Conservation (phyloP, 2,797 vertebrate species). For the Crenuchus spilurus region DNA sequence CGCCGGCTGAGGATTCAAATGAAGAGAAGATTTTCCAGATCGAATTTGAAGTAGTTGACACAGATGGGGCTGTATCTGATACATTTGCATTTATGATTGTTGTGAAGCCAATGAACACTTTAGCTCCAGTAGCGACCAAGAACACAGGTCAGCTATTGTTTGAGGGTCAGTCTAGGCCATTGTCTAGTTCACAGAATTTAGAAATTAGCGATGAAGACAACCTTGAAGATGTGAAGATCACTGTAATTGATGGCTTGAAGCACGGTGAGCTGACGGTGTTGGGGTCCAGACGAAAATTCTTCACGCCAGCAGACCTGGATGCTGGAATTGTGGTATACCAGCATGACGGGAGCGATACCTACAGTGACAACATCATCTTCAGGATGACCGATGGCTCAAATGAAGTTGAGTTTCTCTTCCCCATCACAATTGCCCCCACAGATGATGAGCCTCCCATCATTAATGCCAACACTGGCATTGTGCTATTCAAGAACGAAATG, state of each 20-base stretch:
- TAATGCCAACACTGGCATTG: slow-evolving; percentile 82
- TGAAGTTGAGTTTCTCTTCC: slow-evolving; percentile 87
- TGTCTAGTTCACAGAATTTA: slow-evolving; percentile 81
- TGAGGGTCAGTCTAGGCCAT: slow-evolving; percentile 83
- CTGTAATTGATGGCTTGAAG: slow-evolving; percentile 78
- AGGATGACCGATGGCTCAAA: slow-evolving; percentile 82
- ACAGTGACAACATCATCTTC: slow-evolving; percentile 89
- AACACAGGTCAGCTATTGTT: slow-evolving; percentile 84
- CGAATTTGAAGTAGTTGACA: slow-evolving; percentile 84
- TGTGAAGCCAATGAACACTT: slow-evolving; percentile 85
- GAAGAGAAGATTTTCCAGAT: slow-evolving; percentile 84
- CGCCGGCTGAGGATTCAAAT: slow-evolving; percentile 78
- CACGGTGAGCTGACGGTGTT: slow-evolving; percentile 79
- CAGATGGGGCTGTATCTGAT: slow-evolving; percentile 81
- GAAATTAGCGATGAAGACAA: slow-evolving; percentile 87
- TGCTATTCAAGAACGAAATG: slow-evolving; percentile 82
- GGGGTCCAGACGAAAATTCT: slow-evolving; percentile 72
- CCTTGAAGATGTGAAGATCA: slow-evolving; percentile 81
- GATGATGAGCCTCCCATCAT: slow-evolving; percentile 86
- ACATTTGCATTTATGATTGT: slow-evolving; percentile 87
- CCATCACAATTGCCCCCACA: slow-evolving; percentile 83
- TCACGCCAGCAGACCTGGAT: slow-evolving; percentile 81
- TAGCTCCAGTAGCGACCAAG: slow-evolving; percentile 83
- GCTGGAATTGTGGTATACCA: slow-evolving; percentile 83
- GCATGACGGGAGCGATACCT: slow-evolving; percentile 86